Conservation (phyloP, 2,113 vertebrate genomes). For the Nerophis ophidion region DNA sequence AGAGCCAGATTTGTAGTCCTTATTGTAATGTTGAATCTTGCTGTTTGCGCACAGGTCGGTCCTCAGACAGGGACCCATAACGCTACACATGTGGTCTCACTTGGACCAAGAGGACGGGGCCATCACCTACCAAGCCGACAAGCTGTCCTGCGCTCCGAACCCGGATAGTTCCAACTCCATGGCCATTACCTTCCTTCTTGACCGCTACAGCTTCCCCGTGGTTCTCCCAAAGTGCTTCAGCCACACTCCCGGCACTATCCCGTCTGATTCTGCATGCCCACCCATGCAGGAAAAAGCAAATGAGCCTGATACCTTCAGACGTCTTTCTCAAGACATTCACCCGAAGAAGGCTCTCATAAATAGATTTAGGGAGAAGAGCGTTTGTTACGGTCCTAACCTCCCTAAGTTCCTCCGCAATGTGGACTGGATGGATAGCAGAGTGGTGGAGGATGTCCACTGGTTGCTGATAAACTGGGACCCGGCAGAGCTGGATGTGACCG, state of each 20-base stretch:
- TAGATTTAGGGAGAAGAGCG: constrained; percentile 57
- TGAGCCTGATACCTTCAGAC: constrained; percentile 5
- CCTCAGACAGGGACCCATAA: constrained; percentile 68
- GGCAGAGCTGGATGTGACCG: constrained; percentile 60
- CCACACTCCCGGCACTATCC: neutral
- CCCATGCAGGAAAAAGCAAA: neutral
- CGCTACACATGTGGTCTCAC: constrained; percentile 73
- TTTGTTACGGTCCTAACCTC: constrained; percentile 60
- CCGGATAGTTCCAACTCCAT: constrained; percentile 64
- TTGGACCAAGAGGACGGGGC: constrained; percentile 56
- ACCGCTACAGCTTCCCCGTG: constrained; percentile 72
- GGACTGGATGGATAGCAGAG: constrained; percentile 62
- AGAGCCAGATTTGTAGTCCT: neutral
- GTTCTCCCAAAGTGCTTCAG: constrained; percentile 59
- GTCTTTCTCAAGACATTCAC: neutral
- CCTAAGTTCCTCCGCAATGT: constrained; percentile 66
- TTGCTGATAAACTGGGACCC: constrained; percentile 63
- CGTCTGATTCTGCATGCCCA: neutral
- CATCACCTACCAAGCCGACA: constrained; percentile 69
- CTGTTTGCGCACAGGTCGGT: constrained; percentile 45
- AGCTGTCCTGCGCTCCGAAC: constrained; percentile 71
- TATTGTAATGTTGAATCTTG: neutral
- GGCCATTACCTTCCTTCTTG: constrained; percentile 72
- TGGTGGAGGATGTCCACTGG: constrained; percentile 71
- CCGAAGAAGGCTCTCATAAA: constrained; percentile 23